Base-by-base conservation (phyloP, 2,888 invertebrate species). In the Cataglyphis rosenhaueri region DNA sequence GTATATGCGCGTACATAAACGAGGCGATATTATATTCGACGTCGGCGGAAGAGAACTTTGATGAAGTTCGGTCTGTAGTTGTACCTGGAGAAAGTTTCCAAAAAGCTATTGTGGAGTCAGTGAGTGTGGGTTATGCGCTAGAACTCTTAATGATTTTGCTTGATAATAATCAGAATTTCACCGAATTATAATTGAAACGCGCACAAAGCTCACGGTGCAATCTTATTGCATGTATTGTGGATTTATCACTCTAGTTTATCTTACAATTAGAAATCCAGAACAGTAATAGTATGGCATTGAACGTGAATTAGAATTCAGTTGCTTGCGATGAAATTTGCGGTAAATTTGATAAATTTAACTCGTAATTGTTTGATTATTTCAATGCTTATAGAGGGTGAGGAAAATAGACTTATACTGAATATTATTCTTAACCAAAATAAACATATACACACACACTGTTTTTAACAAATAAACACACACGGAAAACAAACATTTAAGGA, bases 31-130 rank as follows among this genome's bases (percentile, higher is more conserved):
- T 59, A 78, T 59, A 57, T 78, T 78, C 70, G 78, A 78, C 41
- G 57, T 78, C 57, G 70, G 32, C 57, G 62, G 74, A 74, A 62
- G 74, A 62, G 74, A 81, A 74, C 74, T 81, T 81, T 81, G 81
- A 74, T 81, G 73, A 74, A 74, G 81, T 81, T 74, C 35, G 48
- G 62, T 25, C 62, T 62, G 61, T 62, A 62, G 81, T 74, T 62
- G 52, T 74, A 74, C 35, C 38, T 41, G 29, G 35, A 38, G 61
- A 62, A 81, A 81, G 61, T 71, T 74, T 74, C 74, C 74, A 74
- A 81, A 81, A 81, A 74, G 81, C 81, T 38, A 78, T 78, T 70
- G 78, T 70, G 44, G 44, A 70, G 32, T 44, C 70, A 70, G 32
- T n/a, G 59, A 41, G 25, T 25, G 66, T 76, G 41, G 76, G 76